Evolutionary conservation across 2,888 invertebrate genomes (phyloP).

Genomic region (Zaprionus bogoriensis): DNA sequence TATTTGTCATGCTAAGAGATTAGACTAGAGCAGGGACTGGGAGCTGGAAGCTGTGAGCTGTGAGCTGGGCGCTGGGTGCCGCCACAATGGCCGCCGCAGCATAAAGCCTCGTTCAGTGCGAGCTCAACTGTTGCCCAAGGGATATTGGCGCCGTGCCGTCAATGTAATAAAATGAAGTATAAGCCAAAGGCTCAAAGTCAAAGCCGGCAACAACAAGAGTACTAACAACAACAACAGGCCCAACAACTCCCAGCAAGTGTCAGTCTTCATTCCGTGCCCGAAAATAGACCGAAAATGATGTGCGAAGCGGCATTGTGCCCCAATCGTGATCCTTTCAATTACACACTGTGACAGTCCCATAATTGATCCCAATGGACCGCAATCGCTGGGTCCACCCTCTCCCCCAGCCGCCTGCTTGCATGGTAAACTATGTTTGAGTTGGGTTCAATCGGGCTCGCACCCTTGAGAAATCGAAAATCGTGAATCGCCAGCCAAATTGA

Average conservation of each 20-base stretch:
- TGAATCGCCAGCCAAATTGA: conserved; percentile 21
- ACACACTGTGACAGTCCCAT: conserved; percentile 77
- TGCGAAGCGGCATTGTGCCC: conserved; percentile 5
- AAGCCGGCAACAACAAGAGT: conserved; percentile 7
- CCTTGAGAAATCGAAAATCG: conserved; percentile 21
- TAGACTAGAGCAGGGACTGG: conserved; percentile 23
- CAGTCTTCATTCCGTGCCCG: conserved; percentile 71
- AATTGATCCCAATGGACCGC: conserved; percentile 75
- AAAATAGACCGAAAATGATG: conserved; percentile 38
- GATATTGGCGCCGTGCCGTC: conserved; percentile 18
- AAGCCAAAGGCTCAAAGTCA: conserved; percentile 60
- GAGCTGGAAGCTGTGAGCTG: not conserved
- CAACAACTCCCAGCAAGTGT: conserved; percentile 63
- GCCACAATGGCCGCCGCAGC: conserved; percentile 70
- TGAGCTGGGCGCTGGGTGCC: no score
- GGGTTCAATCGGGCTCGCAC: conserved; percentile 53
- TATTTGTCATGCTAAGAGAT: conserved; percentile 73
- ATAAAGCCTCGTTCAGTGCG: conserved; percentile 61
- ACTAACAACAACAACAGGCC: conserved; percentile 2
- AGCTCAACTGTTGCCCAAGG: conserved; percentile 61
- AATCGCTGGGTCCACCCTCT: conserved; percentile 37
- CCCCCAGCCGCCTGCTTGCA: not conserved
- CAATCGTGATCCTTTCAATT: conserved; percentile 73
- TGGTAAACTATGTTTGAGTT: conserved; percentile 50
- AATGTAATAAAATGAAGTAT: conserved; percentile 73